Conservation (phyloP, 2,797 vertebrate species). For the Sciurus vulgaris region DNA sequence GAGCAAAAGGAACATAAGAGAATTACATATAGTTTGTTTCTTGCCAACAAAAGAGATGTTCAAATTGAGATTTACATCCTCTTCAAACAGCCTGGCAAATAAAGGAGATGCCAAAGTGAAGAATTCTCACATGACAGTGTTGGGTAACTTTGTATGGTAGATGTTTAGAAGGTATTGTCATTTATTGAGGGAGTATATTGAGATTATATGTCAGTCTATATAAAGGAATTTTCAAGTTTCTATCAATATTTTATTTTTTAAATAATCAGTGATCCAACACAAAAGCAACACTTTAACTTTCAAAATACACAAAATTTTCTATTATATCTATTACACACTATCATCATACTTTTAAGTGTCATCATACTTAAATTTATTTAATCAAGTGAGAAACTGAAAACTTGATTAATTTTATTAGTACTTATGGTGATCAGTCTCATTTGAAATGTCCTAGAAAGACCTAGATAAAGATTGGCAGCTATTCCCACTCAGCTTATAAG, state of each 20-base stretch:
- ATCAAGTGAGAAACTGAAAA: neutral
- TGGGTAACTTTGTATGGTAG: neutral
- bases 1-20: constrained; percentile 32
- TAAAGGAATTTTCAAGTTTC: neutral
- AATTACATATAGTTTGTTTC: neutral
- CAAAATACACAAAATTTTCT: neutral
- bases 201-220: neutral
- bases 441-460: neutral
- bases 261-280: neutral
- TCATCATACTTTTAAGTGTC: neutral
- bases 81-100: neutral
- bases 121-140: neutral
- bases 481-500: neutral
- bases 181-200: neutral
- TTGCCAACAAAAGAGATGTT: neutral
- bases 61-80: neutral
- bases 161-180: neutral
- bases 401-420: neutral
- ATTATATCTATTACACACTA: neutral
- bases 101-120: neutral
- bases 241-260: neutral
- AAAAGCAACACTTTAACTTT: neutral
- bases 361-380: too few species aligned
- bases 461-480: neutral
- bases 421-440: neutral